Evolutionary conservation across 2,797 vertebrate genomes (phyloP).

Genomic region (Xiphophorus birchmanni): DNA sequence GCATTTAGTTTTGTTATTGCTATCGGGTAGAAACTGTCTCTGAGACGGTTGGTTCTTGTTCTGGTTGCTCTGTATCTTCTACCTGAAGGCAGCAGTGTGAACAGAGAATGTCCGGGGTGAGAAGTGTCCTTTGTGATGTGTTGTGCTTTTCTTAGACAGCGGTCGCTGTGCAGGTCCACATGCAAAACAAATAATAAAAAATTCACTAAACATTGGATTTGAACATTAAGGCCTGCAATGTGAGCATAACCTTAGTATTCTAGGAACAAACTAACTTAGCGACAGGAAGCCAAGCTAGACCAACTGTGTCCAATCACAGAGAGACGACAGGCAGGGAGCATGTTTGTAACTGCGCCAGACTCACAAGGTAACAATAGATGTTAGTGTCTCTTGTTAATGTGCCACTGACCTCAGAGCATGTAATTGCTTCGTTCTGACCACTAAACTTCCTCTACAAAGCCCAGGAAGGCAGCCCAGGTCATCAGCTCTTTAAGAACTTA

Average conservation of each 20-base stretch:
- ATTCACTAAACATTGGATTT: too few relatives aligned
- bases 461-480: constrained; percentile 41
- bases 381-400: constrained; percentile 50
- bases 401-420: constrained; percentile 40
- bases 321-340: constrained; percentile 23
- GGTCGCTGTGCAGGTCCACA: too few relatives aligned
- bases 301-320: constrained; percentile 14
- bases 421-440: constrained; percentile 40
- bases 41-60: too few relatives aligned
- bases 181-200: too few relatives aligned
- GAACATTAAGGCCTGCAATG: too few relatives aligned
- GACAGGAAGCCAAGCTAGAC: constrained; percentile 35
- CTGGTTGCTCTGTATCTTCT: too few relatives aligned
- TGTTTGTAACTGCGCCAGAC: constrained; percentile 43
- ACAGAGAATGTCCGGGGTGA: too few relatives aligned
- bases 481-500: constrained; percentile 1
- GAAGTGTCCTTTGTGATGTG: too few relatives aligned
- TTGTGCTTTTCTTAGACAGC: too few relatives aligned
- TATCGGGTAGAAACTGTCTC: too few relatives aligned
- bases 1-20: too few relatives aligned
- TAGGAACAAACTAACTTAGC: constrained; percentile 25
- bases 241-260: constrained; percentile 36
- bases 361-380: constrained; percentile 60
- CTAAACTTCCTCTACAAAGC: constrained; percentile 30
- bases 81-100: too few relatives aligned